These are phyloP conservation scores for Orthonychiurus folsomi DNA, from an alignment of 2,888 invertebrate species.

Conservation along the genomic window DNA sequence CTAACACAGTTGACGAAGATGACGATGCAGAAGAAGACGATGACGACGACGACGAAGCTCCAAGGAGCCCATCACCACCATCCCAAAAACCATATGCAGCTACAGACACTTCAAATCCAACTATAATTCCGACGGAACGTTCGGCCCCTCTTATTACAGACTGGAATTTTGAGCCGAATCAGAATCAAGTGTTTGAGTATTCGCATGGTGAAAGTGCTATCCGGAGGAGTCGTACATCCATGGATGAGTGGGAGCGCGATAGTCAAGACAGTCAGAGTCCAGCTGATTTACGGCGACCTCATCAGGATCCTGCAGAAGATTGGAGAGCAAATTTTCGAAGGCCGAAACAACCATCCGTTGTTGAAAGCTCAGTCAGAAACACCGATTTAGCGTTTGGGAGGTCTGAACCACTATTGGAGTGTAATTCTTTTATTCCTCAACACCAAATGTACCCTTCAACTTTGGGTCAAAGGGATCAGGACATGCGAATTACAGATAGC, in stretches of 20 bases:
- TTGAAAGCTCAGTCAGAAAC: slow-evolving; percentile 14
- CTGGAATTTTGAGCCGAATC: neutral
- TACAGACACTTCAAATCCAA: neutral
- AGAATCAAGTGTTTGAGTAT: neutral
- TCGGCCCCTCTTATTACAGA: neutral
- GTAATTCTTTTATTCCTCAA: no score
- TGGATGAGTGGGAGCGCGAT: slow-evolving; percentile 1
- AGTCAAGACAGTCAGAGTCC: neutral
- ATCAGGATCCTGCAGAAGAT: neutral
- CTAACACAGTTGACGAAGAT: neutral
- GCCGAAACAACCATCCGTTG: neutral
- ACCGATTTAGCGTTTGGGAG: neutral
- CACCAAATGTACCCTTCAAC: slow-evolving; percentile 14
- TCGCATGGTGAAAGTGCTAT: neutral
- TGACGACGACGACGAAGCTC: slow-evolving; percentile 25
- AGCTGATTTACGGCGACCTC: neutral
- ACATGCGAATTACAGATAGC: neutral
- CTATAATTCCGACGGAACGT: neutral
- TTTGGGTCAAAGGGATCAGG: neutral
- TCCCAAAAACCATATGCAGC: slow-evolving; percentile 5
- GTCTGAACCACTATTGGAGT: neutral
- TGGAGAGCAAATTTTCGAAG: neutral
- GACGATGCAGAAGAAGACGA: slow-evolving; percentile 16
- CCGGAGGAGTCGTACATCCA: neutral
- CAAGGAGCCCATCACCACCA: slow-evolving; percentile 33